These are phyloP conservation scores for Eufriesea mexicana DNA, from an alignment of 1,140 invertebrate genomes.

Conservation along the genomic window DNA sequence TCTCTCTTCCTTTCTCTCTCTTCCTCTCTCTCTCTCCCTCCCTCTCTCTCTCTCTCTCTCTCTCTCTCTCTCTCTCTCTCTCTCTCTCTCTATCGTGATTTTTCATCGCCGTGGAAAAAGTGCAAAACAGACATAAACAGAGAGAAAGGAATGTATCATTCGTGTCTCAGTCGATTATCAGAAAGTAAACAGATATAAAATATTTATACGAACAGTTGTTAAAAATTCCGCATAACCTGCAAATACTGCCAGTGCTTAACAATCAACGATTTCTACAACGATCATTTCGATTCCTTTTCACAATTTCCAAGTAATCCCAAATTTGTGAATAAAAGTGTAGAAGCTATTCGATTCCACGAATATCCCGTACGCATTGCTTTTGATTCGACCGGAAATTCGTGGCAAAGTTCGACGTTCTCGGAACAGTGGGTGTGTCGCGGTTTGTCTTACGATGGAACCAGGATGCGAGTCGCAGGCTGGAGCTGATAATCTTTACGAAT, in stretches of 20 bases:
- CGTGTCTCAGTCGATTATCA: background rate
- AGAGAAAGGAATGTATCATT: background rate
- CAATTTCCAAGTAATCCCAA: background rate
- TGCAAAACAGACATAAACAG: background rate
- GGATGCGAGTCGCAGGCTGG: constrained; percentile 19
- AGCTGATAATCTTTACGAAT: constrained; percentile 54
- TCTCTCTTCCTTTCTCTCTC: no score
- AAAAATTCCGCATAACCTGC: background rate
- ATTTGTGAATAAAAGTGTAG: background rate
- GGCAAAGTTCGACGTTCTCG: constrained; percentile 58
- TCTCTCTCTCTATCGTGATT: no score
- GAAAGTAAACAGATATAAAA: background rate
- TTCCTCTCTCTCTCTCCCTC: no score
- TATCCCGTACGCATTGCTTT: background rate
- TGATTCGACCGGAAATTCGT: constrained; percentile 36
- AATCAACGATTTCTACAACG: background rate
- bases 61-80: no score
- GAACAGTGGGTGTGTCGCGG: constrained; percentile 62
- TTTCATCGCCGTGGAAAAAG: background rate
- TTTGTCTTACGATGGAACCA: constrained; percentile 53
- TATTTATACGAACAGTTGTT: background rate
- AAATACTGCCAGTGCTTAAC: background rate
- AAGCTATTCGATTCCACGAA: background rate
- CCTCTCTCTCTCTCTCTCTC: no score
- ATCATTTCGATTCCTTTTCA: background rate